Percentiles rank a stretch among this genome's conserved stretches.
These are phyloP conservation scores for Tapirus terrestris DNA, from an alignment of 2,113 vertebrate species.

Conservation along the genomic window DNA sequence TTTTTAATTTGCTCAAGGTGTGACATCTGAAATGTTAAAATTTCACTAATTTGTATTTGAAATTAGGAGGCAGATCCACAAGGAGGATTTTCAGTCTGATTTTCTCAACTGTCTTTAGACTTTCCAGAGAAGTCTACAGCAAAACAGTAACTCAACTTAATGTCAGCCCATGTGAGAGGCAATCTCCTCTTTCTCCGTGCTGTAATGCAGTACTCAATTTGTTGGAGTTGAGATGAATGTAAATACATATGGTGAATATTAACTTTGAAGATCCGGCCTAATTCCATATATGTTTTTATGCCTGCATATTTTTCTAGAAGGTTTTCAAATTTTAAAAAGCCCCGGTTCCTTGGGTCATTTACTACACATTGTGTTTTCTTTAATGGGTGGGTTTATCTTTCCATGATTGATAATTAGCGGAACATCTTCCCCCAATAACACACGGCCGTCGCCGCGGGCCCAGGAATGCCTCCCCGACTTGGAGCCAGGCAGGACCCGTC, in stretches of 20 bases:
- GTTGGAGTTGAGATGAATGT: constrained; percentile 62
- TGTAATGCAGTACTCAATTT: constrained; percentile 2
- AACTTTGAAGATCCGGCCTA: constrained; percentile 69
- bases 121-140: constrained; percentile 65
- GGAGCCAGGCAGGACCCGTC: constrained; percentile 34
- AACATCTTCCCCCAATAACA: constrained; percentile 44
- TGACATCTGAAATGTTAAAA: constrained; percentile 84
- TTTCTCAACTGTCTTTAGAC: constrained; percentile 67
- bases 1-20: constrained; percentile 88
- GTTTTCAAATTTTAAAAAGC: constrained; percentile 72
- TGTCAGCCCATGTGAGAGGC: constrained; percentile 33
- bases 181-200: constrained; percentile 67
- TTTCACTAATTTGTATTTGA: constrained; percentile 83
- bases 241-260: constrained; percentile 70
- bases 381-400: constrained; percentile 81
- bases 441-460: background rate
- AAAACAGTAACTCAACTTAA: constrained; percentile 68
- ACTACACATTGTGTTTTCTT: constrained; percentile 65
- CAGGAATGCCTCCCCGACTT: constrained; percentile 31
- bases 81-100: constrained; percentile 61
- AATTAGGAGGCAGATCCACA: constrained; percentile 80
- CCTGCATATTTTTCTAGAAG: constrained; percentile 78
- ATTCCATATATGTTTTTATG: constrained; percentile 76
- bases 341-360: constrained; percentile 70
- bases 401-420: constrained; percentile 69